Percentiles rank a stretch among this genome's conserved stretches.
Evolutionary conservation across 2,888 invertebrate genomes (phyloP).

Genomic region (Argyresthia albistria): DNA sequence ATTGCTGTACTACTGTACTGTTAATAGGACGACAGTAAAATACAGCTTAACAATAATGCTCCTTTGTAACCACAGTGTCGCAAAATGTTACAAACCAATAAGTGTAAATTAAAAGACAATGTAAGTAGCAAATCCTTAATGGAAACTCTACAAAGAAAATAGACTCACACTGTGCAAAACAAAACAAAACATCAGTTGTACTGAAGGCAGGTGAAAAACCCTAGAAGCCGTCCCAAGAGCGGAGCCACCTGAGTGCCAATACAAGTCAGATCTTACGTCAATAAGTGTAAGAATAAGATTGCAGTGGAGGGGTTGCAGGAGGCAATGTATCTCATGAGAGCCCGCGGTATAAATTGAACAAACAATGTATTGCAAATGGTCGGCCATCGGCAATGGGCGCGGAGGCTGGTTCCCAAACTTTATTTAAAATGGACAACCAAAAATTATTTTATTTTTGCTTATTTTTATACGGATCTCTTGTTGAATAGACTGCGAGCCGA

Average conservation of each 20-base stretch:
- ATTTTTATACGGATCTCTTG: too few relatives aligned
- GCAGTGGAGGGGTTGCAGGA: neutral
- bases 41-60: too few relatives aligned
- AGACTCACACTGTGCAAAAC: neutral
- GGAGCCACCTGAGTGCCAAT: neutral
- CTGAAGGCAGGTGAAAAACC: neutral
- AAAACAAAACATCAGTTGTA: neutral
- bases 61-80: too few relatives aligned
- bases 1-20: too few relatives aligned
- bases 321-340: constrained; percentile 2
- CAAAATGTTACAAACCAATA: too few relatives aligned
- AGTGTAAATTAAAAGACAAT: too few relatives aligned
- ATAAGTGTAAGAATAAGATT: neutral
- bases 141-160: neutral
- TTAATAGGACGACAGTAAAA: too few relatives aligned
- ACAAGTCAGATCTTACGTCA: neutral
- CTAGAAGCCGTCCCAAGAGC: neutral
- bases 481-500: too few relatives aligned
- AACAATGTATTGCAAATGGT: constrained; percentile 64
- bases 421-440: neutral
- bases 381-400: constrained; percentile 28
- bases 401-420: constrained; percentile 31
- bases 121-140: neutral
- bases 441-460: too few relatives aligned
- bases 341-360: constrained; percentile 51